A percentile compares a stretch with the other conserved stretches of the same genome.
Evolutionary conservation across 2,888 invertebrate species (phyloP).

Genomic region (Diarsia rubi): DNA sequence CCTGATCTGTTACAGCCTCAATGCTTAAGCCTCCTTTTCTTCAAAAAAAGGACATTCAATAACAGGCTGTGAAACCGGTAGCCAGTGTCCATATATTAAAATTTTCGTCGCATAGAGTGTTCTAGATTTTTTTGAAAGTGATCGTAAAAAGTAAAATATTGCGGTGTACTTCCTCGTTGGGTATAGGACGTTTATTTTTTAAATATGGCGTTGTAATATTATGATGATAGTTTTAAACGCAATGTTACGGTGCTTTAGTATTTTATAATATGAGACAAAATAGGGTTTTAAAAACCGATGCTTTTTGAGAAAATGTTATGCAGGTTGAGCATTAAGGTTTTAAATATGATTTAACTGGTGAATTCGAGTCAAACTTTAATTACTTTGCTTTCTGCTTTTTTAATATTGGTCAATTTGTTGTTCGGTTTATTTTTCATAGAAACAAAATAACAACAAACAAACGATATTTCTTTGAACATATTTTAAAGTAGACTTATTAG

Average conservation of each 20-base stretch:
- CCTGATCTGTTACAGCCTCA: background rate
- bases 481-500: background rate
- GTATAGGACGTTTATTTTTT: slow-evolving; percentile 29
- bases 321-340: background rate
- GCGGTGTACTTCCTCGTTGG: slow-evolving; percentile 54
- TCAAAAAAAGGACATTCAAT: slow-evolving; percentile 44
- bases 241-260: background rate
- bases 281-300: background rate
- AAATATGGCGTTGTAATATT: slow-evolving; percentile 22
- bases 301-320: background rate
- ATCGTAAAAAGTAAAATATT: slow-evolving; percentile 61
- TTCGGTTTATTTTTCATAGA: background rate
- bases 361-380: background rate
- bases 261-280: slow-evolving; percentile 23
- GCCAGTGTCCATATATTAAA: slow-evolving; percentile 51
- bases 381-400: background rate
- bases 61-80: slow-evolving; percentile 35
- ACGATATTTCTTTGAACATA: background rate
- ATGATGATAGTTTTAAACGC: slow-evolving; percentile 25
- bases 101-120: slow-evolving; percentile 42
- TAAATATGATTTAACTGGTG: background rate
- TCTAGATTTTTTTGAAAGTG: slow-evolving; percentile 53
- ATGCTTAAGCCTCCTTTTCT: slow-evolving; percentile 8
- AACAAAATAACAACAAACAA: background rate
- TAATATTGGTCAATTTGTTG: background rate